phyloP scores from a whole-genome alignment of 2,113 vertebrate genomes.

The Megalops atlanticus region DNA sequence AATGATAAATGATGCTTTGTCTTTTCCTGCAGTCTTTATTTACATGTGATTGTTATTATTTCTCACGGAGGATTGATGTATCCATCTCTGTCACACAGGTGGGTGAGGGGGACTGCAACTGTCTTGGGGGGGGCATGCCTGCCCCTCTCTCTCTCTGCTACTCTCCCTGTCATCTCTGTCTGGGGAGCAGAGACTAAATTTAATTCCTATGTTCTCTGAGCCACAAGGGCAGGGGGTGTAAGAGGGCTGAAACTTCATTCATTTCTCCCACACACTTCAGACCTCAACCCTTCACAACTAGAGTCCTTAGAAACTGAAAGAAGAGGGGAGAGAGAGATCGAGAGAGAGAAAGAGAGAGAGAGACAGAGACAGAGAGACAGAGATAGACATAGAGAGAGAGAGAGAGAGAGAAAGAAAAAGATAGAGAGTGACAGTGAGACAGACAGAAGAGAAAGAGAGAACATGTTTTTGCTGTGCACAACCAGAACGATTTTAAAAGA shows the following conservation, averaged over 20 bases:
- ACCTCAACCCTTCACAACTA: not conserved
- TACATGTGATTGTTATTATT: not conserved
- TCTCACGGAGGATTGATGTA: not conserved
- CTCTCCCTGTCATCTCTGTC: not conserved
- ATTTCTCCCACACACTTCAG: not conserved
- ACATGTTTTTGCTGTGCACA: not conserved
- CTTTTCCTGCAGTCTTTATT: constrained; percentile 3
- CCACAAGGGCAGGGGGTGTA: not conserved
- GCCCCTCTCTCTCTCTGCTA: not conserved
- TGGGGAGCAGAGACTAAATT: not conserved
- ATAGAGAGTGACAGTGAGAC: not conserved
- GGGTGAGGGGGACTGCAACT: not conserved
- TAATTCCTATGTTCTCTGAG: not conserved
- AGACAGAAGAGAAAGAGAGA: not conserved
- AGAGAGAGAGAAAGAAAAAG: not conserved
- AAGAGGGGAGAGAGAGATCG: not conserved
- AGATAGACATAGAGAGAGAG: not conserved
- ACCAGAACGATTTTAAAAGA: not conserved
- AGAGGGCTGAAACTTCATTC: not conserved
- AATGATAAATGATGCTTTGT: constrained; percentile 8
- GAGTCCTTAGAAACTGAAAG: not conserved
- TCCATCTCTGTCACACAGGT: constrained; percentile 10
- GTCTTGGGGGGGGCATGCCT: not conserved
- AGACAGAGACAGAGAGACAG: not conserved
- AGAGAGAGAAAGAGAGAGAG: not conserved